Conservation (phyloP, 2,797 vertebrate species). For the Picus viridis region DNA sequence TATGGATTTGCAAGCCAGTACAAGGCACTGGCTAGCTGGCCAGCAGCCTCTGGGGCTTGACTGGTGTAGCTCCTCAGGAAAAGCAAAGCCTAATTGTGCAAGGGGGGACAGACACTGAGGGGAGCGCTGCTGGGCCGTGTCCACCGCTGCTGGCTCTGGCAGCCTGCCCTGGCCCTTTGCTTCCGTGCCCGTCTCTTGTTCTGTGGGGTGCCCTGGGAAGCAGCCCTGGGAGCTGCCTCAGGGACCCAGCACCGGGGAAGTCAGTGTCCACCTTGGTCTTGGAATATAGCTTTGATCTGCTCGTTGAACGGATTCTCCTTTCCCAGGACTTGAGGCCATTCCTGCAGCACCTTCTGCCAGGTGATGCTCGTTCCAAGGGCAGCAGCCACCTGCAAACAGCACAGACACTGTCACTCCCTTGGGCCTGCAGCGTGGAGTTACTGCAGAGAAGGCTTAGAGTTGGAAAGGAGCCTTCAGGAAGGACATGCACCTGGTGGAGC, state of each 20-base stretch:
- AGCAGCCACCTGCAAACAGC: slow-evolving; percentile 66
- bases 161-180: not conserved
- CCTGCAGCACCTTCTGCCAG: slow-evolving; percentile 67
- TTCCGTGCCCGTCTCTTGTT: not conserved
- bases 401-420: not conserved
- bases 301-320: slow-evolving; percentile 79
- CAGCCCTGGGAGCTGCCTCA: accelerated
- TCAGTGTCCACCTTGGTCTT: slow-evolving; percentile 81
- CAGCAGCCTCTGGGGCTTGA: not conserved
- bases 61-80: not conserved
- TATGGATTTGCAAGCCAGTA: not conserved
- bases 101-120: not conserved
- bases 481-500: no score
- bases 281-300: slow-evolving; percentile 77
- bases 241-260: accelerated
- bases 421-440: not conserved
- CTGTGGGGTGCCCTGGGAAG: not conserved
- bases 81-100: not conserved
- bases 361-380: slow-evolving; percentile 66
- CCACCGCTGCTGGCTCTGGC: not conserved
- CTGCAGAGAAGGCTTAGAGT: no score
- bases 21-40: not conserved
- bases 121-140: not conserved
- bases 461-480: not conserved
- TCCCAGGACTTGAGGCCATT: slow-evolving; percentile 77